Percentiles rank a stretch among this genome's conserved stretches.
Evolutionary conservation across 2,888 invertebrate species (phyloP).

Genomic region (Amphipyra tragopoginis): DNA sequence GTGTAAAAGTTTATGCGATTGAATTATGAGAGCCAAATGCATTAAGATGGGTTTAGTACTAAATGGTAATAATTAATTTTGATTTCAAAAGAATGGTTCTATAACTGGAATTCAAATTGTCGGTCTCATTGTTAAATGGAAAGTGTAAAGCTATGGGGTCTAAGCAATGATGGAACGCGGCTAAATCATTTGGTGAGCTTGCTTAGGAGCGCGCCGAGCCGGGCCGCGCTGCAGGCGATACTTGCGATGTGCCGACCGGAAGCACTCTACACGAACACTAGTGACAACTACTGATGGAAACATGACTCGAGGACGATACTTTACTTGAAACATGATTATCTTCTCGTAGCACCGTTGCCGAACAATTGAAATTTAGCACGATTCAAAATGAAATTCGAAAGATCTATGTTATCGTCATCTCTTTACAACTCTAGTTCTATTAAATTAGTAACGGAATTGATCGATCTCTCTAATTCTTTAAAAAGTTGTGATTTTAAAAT

Average conservation of each 20-base stretch:
- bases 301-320: slow-evolving; percentile 74
- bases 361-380: slow-evolving; percentile 77
- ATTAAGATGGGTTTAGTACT: slow-evolving; percentile 28
- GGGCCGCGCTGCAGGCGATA: slow-evolving; percentile 74
- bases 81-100: slow-evolving; percentile 30
- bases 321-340: slow-evolving; percentile 66
- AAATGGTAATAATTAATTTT: slow-evolving; percentile 33
- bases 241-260: slow-evolving; percentile 61
- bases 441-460: slow-evolving; percentile 75
- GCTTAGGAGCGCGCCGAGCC: slow-evolving; percentile 78
- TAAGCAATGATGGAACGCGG: slow-evolving; percentile 52
- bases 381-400: slow-evolving; percentile 75
- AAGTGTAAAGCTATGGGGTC: slow-evolving; percentile 30
- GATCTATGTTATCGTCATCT: slow-evolving; percentile 79
- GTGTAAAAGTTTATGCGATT: slow-evolving; percentile 41
- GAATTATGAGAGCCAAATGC: slow-evolving; percentile 29
- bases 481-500: slow-evolving; percentile 72
- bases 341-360: slow-evolving; percentile 86
- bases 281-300: slow-evolving; percentile 78
- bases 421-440: slow-evolving; percentile 79
- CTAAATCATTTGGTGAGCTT: slow-evolving; percentile 66
- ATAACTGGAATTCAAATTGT: slow-evolving; percentile 35
- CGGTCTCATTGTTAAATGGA: slow-evolving; percentile 46
- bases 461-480: slow-evolving; percentile 71
- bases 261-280: slow-evolving; percentile 80